These are phyloP conservation scores for Epinephelus cyanopodus DNA, from an alignment of 2,113 vertebrate genomes.

Conservation along the genomic window DNA sequence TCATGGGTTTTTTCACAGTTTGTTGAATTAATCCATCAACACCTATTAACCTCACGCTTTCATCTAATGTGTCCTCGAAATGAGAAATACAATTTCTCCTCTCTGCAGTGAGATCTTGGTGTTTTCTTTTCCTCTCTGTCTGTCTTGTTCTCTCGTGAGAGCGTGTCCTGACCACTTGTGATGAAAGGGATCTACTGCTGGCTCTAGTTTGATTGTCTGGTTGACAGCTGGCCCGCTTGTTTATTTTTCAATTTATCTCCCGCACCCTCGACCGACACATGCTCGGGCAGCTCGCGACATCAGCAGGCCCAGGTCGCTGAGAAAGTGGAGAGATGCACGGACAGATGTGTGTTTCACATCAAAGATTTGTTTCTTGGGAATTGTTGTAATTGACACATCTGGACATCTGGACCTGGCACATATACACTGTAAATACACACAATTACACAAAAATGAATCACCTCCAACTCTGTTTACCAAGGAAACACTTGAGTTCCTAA, in stretches of 20 bases:
- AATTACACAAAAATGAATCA: conserved; percentile 30
- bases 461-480: conserved; percentile 17
- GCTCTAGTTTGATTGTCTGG: conserved; percentile 69
- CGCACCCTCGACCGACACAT: conserved; percentile 37
- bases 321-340: conserved; percentile 25
- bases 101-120: conserved; percentile 15
- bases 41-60: conserved; percentile 53
- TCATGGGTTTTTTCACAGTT: conserved; percentile 12
- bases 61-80: conserved; percentile 26
- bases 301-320: conserved; percentile 14
- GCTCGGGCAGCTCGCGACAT: conserved; percentile 24
- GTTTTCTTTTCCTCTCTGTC: conserved; percentile 56
- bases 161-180: conserved; percentile 32
- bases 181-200: conserved; percentile 67
- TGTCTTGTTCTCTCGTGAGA: conserved; percentile 35
- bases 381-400: conserved; percentile 64
- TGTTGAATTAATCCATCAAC: conserved; percentile 56
- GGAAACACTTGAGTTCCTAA: conserved; percentile 43
- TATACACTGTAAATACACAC: conserved; percentile 14
- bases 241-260: conserved; percentile 76
- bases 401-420: background rate
- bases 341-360: conserved; percentile 60
- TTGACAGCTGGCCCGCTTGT: conserved; percentile 74
- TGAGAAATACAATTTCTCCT: conserved; percentile 12
- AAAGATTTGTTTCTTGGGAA: conserved; percentile 45